A percentile compares a stretch with the other conserved stretches of the same genome.
Conservation (phyloP, 2,113 vertebrate species). For the Pelmatolapia mariae region DNA sequence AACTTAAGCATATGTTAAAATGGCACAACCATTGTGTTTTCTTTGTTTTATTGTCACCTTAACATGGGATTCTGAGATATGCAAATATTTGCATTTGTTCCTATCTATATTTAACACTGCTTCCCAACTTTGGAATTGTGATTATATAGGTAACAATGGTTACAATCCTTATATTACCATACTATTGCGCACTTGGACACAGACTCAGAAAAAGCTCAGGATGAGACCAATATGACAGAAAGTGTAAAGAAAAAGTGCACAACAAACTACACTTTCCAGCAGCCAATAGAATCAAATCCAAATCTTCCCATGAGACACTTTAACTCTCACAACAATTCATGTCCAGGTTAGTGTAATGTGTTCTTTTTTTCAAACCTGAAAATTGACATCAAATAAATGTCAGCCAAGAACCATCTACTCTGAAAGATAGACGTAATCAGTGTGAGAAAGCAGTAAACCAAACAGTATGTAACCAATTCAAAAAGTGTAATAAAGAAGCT, state of each 20-base stretch:
- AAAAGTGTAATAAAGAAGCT: background rate
- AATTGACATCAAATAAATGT: background rate
- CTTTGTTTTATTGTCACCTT: too few relatives aligned
- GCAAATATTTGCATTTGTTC: too few relatives aligned
- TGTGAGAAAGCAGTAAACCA: background rate
- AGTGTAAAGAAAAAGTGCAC: background rate
- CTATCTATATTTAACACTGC: too few relatives aligned
- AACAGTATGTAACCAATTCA: background rate
- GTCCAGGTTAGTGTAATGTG: background rate
- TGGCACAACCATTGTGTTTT: too few relatives aligned
- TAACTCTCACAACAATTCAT: background rate
- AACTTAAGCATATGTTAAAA: too few relatives aligned
- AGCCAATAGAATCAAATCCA: background rate
- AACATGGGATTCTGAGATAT: too few relatives aligned
- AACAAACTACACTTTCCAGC: background rate
- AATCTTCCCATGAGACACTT: rapidly evolving
- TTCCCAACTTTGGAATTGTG: too few relatives aligned
- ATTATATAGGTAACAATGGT: background rate
- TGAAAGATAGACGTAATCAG: background rate
- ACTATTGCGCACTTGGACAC: background rate
- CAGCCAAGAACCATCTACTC: background rate
- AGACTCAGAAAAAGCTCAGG: background rate
- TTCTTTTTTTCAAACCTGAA: background rate
- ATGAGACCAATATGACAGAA: background rate
- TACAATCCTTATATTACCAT: background rate